Conservation (phyloP, 2,888 invertebrate species). For the Drosophila neoperkinsi region DNA sequence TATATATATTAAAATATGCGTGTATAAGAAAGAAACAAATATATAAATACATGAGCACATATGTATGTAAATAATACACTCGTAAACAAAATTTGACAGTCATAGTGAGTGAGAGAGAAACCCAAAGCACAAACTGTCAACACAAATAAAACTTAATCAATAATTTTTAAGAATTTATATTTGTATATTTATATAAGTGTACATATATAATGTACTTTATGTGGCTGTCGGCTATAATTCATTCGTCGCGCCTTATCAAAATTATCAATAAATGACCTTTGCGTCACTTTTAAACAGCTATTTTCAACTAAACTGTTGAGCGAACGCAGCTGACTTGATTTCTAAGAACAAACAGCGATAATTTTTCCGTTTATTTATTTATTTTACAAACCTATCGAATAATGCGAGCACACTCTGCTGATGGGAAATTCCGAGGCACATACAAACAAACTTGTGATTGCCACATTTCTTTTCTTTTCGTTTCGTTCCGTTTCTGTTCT, state of each 20-base stretch:
- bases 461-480: slow-evolving; percentile 60
- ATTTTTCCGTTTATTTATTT: slow-evolving; percentile 1
- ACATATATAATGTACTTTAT: slow-evolving; percentile 43
- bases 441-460: slow-evolving; percentile 58
- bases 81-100: slow-evolving; percentile 34
- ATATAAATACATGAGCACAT: background rate
- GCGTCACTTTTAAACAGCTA: slow-evolving; percentile 42
- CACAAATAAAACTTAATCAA: slow-evolving; percentile 69
- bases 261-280: slow-evolving; percentile 76
- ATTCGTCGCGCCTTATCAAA: slow-evolving; percentile 63
- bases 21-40: background rate
- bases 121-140: slow-evolving; percentile 49
- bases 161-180: slow-evolving; percentile 45
- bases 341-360: background rate
- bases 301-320: slow-evolving; percentile 42
- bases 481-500: slow-evolving; percentile 43
- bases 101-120: slow-evolving; percentile 8
- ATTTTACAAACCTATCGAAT: slow-evolving; percentile 1
- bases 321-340: slow-evolving; percentile 19
- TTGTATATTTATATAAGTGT: slow-evolving; percentile 9
- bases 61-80: background rate
- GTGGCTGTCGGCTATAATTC: slow-evolving; percentile 52
- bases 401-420: slow-evolving; percentile 10
- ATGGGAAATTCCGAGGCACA: slow-evolving; percentile 1
- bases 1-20: background rate